Evolutionary conservation across 2,797 vertebrate species (phyloP).

Genomic region (Sandelia bainsii): DNA sequence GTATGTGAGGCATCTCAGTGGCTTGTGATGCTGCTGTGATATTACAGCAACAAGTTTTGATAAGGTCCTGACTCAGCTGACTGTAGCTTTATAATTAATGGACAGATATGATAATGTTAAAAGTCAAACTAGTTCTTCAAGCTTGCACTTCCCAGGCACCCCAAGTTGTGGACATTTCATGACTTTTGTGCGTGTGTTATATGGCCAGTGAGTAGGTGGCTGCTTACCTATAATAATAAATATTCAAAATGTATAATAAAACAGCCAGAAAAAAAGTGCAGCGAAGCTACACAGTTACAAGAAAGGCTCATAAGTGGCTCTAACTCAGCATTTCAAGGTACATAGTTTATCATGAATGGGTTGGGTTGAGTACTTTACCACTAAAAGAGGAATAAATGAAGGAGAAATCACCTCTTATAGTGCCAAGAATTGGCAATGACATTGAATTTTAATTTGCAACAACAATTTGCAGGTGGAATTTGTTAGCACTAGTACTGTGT

Average conservation of each 20-base stretch:
- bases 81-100: not conserved
- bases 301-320: not conserved
- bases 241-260: no score
- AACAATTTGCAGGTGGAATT: no score
- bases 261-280: no score
- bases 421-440: not conserved
- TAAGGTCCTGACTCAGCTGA: no score
- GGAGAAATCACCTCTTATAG: not conserved
- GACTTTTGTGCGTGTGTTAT: no score
- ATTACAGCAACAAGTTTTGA: not conserved
- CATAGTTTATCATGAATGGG: not conserved
- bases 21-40: not conserved
- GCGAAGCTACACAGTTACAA: not conserved
- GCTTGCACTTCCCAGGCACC: no score
- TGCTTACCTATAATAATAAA: no score
- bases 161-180: not conserved
- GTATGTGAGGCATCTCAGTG: conserved; percentile 5
- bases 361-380: no score
- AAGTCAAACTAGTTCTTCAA: no score
- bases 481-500: not conserved
- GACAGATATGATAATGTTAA: not conserved
- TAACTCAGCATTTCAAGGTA: not conserved
- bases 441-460: not conserved
- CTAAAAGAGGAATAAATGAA: no score
- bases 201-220: not conserved